Conservation (phyloP, 2,113 vertebrate genomes). For the Nothoprocta pentlandii region DNA sequence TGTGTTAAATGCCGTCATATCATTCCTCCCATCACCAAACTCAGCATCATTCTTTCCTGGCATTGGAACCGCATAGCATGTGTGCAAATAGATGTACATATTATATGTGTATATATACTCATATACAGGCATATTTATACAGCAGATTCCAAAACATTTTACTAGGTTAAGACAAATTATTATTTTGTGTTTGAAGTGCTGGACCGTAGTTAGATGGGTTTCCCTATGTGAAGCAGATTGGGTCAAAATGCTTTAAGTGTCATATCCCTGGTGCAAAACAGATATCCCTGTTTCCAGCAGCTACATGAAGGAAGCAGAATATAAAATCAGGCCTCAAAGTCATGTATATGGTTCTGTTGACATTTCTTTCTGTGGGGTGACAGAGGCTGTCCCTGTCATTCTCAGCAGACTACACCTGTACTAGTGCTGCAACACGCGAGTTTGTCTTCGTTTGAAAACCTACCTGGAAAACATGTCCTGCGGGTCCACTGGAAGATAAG, state of each 20-base stretch:
- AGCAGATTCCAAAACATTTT: background rate
- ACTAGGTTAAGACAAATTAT: slow-evolving; percentile 3
- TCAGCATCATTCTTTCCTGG: background rate
- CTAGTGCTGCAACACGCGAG: slow-evolving; percentile 8
- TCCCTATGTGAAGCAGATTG: slow-evolving; percentile 27
- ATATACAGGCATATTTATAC: background rate
- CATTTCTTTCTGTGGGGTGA: slow-evolving; percentile 33
- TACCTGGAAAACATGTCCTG: slow-evolving; percentile 48
- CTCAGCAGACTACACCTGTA: slow-evolving; percentile 61
- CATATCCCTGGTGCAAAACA: slow-evolving; percentile 59
- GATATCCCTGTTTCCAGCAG: slow-evolving; percentile 45
- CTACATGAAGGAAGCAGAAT: slow-evolving; percentile 45
- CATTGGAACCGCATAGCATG: background rate
- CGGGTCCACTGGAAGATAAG: slow-evolving; percentile 8
- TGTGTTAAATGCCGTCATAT: background rate
- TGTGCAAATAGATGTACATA: background rate
- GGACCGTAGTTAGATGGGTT: slow-evolving; percentile 11
- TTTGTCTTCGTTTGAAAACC: slow-evolving; percentile 20
- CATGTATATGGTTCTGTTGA: slow-evolving; percentile 44
- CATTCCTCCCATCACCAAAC: slow-evolving; percentile 3
- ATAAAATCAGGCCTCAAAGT: slow-evolving; percentile 50
- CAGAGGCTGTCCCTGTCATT: slow-evolving; percentile 30
- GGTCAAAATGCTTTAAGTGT: slow-evolving; percentile 65
- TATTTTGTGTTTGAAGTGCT: slow-evolving; percentile 33
- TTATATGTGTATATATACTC: background rate